phyloP scores from a whole-genome alignment of 2,797 vertebrate species.

The Diglossa cyanea region DNA sequence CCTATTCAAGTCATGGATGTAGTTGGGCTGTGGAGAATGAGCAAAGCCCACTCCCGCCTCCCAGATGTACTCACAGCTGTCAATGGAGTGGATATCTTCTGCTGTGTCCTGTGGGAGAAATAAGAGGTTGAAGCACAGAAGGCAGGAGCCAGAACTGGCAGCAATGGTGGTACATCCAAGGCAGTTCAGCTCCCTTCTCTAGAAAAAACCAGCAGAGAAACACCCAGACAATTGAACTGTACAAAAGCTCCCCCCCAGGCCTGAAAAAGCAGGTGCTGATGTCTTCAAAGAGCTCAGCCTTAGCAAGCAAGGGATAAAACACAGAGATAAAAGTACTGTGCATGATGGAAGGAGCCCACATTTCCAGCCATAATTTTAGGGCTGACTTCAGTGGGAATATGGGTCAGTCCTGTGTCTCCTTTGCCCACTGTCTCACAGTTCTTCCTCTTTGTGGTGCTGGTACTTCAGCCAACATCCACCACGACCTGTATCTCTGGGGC shows the following conservation, averaged over 20 bases:
- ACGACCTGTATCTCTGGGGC: background rate
- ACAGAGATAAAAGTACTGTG: background rate
- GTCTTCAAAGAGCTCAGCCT: background rate
- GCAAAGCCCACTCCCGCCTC: conserved; percentile 98
- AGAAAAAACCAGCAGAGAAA: background rate
- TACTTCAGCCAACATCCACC: background rate
- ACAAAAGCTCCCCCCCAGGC: background rate
- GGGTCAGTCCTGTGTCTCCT: background rate
- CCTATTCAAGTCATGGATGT: conserved; percentile 95
- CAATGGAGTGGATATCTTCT: conserved; percentile 94
- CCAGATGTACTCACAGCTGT: conserved; percentile 99
- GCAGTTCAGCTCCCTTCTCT: background rate
- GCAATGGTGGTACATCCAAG: background rate
- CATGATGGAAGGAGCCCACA: background rate
- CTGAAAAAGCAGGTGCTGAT: background rate
- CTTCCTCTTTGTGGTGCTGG: background rate
- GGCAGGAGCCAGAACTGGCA: background rate
- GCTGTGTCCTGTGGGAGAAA: conserved; percentile 82
- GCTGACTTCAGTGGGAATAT: background rate
- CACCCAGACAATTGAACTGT: background rate
- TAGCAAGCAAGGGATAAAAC: background rate
- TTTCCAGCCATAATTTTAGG: background rate
- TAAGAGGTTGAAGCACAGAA: background rate
- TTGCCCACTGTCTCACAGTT: background rate
- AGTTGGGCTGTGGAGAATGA: conserved; percentile 93